Evolutionary conservation across 2,113 vertebrate genomes (phyloP), one percentile per base, ranked within the genome.

Genomic region (Patagioenas fasciata): DNA sequence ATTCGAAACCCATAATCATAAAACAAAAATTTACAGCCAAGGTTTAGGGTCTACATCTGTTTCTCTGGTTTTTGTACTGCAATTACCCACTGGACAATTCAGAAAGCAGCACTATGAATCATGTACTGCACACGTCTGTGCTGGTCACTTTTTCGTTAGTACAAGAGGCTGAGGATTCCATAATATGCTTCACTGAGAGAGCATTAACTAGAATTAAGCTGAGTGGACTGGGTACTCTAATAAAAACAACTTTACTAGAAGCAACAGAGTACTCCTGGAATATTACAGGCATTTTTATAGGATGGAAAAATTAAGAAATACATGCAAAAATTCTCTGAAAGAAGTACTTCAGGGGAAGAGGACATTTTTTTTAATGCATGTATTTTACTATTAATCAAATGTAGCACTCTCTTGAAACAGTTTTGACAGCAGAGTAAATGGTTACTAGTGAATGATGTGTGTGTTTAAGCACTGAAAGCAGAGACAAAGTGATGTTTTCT

Each of bases 1-100:
- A 97, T 98, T 98, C 98, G 97, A 98, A 98, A 97, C 95, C 98
- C 96, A 98, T 98, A 98, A 98, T 98, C 97, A 98, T 98, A 98
- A 98, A 98, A 75, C 97, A 98, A 97, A 97, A 98, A 97, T 98
- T 98, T 98, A 98, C 96, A 97, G 97, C 97, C 95, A 88, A 91
- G 96, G 96, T 97, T 97, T 97, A 98, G 97, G 97, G 97, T 97
- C 96, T 98, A 97, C 98, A 98, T 98, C 97, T 97, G 97, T 98
- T 98, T 98, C 97, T 98, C 97, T 98, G 98, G 77, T 97, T 98
- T 98, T 97, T 90, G 96, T 97, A 97, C 95, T 95, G 96, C 97
- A 98, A 97, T 98, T 98, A 98, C 97, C 97, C 97, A 97, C 97
- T 97, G 98, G 98, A 97, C 98, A 96, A 98, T 97, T 97, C 95